phyloP scores from a whole-genome alignment of 2,888 invertebrate genomes.

The Lepas anatifera region DNA sequence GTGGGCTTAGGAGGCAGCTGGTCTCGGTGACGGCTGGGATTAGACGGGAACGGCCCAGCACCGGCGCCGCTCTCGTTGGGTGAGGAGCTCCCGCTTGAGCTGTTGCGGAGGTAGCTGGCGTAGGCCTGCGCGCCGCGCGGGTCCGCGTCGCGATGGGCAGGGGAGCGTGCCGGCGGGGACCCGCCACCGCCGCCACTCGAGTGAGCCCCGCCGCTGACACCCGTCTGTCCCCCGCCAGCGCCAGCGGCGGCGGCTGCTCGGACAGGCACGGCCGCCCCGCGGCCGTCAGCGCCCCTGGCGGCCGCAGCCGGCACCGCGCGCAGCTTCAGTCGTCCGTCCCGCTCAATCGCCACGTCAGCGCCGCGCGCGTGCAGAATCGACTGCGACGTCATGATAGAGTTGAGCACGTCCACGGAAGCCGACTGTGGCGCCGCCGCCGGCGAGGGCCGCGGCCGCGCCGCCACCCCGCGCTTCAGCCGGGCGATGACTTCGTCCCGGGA shows the following conservation, averaged over 20 bases:
- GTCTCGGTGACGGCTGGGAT: neutral
- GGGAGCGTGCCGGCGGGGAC: neutral
- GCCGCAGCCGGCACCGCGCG: slow-evolving; percentile 17
- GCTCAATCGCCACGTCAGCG: slow-evolving; percentile 29
- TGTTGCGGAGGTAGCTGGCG: neutral
- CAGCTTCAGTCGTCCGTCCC: slow-evolving; percentile 28
- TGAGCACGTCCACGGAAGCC: slow-evolving; percentile 30
- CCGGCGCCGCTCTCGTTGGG: neutral
- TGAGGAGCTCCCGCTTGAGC: neutral
- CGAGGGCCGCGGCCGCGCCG: neutral
- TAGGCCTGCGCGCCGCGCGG: neutral
- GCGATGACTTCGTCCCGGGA: neutral
- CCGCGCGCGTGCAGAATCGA: slow-evolving; percentile 29
- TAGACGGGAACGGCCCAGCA: neutral
- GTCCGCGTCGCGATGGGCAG: neutral
- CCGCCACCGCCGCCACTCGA: neutral
- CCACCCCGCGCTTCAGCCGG: neutral
- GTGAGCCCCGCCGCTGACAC: neutral
- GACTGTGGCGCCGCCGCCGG: neutral
- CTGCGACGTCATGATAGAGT: slow-evolving; percentile 32
- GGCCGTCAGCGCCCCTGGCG: slow-evolving; percentile 14
- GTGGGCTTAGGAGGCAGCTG: no score
- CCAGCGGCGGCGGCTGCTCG: slow-evolving; percentile 12
- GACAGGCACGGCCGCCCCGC: slow-evolving; percentile 13
- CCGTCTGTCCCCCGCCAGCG: neutral